Base-by-base conservation (phyloP, 2,888 invertebrate genomes). In the Mesorhabditis spiculigera region DNA sequence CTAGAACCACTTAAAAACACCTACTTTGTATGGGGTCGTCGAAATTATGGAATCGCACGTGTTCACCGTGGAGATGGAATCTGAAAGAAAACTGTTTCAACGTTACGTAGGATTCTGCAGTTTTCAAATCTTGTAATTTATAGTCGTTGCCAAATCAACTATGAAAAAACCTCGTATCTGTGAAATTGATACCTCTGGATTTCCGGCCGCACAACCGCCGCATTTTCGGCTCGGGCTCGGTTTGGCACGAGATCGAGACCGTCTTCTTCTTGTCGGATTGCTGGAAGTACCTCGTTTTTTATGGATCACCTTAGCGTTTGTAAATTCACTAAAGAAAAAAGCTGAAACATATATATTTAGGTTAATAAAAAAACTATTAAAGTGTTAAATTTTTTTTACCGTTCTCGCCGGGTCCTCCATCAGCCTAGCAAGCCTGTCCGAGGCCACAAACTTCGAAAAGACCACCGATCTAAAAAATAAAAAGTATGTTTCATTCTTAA, bases 371-470 rank as follows among this genome's bases (percentile, higher is more conserved):
- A 50, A n/a, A 50, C 8, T 50, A 10, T 2, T 2, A 50, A 50
- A n/a, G n/a, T 50, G 1, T 50, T 10, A 13, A 50, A 28, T 50
- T n/a, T n/a, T n/a, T n/a, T n/a, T 50, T n/a, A 50, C 58, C 8
- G 58, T 10, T 50, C n/a, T 50, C n/a, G 64, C 62, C 4, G 69
- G 70, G 16, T 78, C 73, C 10, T 83, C 80, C 41, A 84, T 74
- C 43, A 82, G 71, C 63, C 75, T 71, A 4, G 73, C 74, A 45
- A 84, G 74, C 62, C 79, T 73, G n/a, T 79, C 78, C n/a, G 75
- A 76, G 58, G 77, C 75, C 28, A 80, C 66, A 63, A 80, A 77
- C 65, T 80, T 80, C 41, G 78, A 72, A 58, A 80, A 78, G 45
- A 80, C 73, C 73, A 75, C 73, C 1, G 76, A 74, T 65, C 76